A percentile compares a stretch with the other conserved stretches of the same genome.
Conservation (phyloP, 2,113 vertebrate genomes). For the Galemys pyrenaicus region DNA sequence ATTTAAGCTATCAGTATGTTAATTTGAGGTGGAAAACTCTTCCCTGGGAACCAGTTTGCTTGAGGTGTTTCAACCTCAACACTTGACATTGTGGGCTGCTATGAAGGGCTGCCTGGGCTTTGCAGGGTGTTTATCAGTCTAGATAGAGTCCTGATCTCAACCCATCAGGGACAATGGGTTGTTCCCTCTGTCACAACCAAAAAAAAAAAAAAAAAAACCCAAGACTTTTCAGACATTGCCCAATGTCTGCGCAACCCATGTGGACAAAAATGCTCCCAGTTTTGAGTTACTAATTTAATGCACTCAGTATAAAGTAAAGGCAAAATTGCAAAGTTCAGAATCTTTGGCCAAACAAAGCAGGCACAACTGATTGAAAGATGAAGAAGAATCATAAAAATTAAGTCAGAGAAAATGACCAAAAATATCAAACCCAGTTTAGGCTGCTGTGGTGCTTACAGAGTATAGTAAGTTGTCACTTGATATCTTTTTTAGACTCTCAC, state of each 20-base stretch:
- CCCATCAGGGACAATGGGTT: not conserved
- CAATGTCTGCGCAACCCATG: not conserved
- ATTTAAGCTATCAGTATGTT: not conserved
- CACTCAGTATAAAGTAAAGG: not conserved
- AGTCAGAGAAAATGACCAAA: not conserved
- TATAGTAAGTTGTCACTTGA: not conserved
- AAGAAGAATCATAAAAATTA: constrained; percentile 11
- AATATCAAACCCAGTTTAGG: not conserved
- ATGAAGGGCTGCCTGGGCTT: not conserved
- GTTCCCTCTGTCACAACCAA: not conserved
- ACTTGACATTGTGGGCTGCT: not conserved
- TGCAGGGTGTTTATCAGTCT: not conserved
- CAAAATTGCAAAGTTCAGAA: not conserved
- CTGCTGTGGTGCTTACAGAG: not conserved
- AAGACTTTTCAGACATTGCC: not conserved
- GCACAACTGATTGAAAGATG: not conserved
- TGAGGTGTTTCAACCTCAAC: not conserved
- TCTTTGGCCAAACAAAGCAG: not conserved
- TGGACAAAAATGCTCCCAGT: not conserved
- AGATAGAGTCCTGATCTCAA: not conserved
- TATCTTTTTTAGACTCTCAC: not conserved
- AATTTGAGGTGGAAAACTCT: not conserved
- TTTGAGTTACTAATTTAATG: not conserved
- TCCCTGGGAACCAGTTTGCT: not conserved
- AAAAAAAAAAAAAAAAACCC: not conserved